phyloP scores from a whole-genome alignment of 2,797 vertebrate genomes.

The Synanceia verrucosa region DNA sequence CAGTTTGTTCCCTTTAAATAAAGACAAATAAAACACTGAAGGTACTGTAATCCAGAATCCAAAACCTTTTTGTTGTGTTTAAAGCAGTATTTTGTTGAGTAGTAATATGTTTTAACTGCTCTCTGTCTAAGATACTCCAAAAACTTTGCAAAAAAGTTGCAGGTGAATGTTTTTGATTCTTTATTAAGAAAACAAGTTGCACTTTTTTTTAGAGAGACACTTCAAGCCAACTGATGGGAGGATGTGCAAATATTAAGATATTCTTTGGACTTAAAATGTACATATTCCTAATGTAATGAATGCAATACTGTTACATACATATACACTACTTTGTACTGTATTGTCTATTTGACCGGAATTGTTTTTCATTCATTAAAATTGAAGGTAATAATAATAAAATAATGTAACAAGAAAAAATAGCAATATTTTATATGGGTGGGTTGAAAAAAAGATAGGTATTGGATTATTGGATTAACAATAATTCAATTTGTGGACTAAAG shows the following conservation, averaged over 20 bases:
- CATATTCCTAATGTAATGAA: background rate
- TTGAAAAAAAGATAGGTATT: background rate
- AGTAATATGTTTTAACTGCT: background rate
- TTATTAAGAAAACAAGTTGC: background rate
- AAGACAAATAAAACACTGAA: background rate
- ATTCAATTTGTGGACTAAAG: constrained; percentile 3
- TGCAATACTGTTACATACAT: background rate
- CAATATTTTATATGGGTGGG: background rate
- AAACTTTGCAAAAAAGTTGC: background rate
- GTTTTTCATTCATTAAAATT: background rate
- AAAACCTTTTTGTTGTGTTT: background rate
- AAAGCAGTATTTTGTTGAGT: background rate
- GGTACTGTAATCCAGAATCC: background rate
- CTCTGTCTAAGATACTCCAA: background rate
- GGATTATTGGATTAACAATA: constrained; percentile 6
- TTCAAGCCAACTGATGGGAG: background rate
- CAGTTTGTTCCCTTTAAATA: background rate
- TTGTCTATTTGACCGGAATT: background rate
- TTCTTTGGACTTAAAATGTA: background rate
- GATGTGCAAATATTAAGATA: background rate
- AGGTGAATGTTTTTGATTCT: background rate
- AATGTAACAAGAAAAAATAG: background rate
- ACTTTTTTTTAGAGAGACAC: background rate
- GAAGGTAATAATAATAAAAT: background rate
- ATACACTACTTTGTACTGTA: background rate